Evolutionary conservation across 2,797 vertebrate species (phyloP), one percentile per base, ranked within the genome.

Genomic region (Xenops minutus): DNA sequence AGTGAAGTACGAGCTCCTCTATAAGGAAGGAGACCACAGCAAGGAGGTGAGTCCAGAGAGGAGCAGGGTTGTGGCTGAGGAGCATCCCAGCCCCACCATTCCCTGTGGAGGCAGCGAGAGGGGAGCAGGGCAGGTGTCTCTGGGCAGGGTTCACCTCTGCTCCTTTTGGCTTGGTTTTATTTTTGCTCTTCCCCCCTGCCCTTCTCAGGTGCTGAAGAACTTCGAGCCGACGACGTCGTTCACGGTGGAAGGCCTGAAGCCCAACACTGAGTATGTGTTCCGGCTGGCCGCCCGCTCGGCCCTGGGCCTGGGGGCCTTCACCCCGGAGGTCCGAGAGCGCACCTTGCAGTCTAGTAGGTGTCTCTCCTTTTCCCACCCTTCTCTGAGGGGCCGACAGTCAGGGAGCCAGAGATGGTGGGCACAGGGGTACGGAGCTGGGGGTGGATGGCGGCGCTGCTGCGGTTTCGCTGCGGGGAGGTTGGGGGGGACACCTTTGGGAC

Each of bases 281-380:
- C 98, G 99, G 67, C 98, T 99, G 98, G 99, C 99, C 16, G 99
- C 99, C 46, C 98, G 99, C 97, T 99, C 99, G 26, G 98, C 97
- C 61, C 99, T 99, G 97, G 99, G 99, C 97, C 98, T 99, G 37
- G 99, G 99, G 74, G 99, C 99, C 96, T 99, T 99, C 98, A 99
- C 99, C 97, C 98, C 99, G 94, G 98, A 99, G 96, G 98, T 99
- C 97, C 97, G 98, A 54, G 99, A 99, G 98, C 99, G 98, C 98
- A 99, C 99, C 88, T 98, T 99, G 96, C 99, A 99, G 99, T 99
- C 99, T 98, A 99, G 99, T 99, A 99, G 98, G 99, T 99, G 98
- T 98, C 97, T 92, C 92, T 95, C 88, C 94, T 97, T 97, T 94
- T 87, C 92, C 87, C 89, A 79, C 75, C 96, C 96, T 96, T 95